Conservation (phyloP, 2,888 invertebrate species). For the Erebia aethiops region DNA sequence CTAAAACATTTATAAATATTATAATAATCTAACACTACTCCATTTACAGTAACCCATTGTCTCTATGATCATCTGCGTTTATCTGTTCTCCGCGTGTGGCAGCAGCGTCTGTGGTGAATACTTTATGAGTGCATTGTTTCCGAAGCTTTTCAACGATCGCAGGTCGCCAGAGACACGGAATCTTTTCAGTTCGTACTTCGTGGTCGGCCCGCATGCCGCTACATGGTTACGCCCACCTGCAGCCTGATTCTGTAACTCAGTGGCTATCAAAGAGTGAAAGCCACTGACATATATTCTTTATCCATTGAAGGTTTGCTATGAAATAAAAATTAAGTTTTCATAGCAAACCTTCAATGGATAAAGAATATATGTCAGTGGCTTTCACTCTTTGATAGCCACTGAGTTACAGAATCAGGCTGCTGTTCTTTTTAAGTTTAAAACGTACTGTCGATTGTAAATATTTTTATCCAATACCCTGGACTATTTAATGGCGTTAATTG, state of each 20-base stretch:
- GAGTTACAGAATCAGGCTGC: too few relatives aligned
- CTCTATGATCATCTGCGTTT: conserved; percentile 26
- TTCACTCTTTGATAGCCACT: too few relatives aligned
- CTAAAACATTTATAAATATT: background rate
- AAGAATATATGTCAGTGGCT: too few relatives aligned
- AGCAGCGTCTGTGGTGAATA: conserved; percentile 69
- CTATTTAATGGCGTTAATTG: conserved; percentile 35
- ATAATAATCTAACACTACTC: conserved; percentile 11
- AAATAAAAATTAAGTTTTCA: too few relatives aligned
- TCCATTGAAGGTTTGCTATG: too few relatives aligned
- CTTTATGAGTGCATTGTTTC: conserved; percentile 79
- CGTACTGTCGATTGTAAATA: conserved; percentile 39
- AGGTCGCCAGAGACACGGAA: conserved; percentile 57
- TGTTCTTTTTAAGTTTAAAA: conserved; percentile 51
- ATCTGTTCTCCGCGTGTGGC: conserved; percentile 43
- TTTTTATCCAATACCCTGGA: conserved; percentile 39
- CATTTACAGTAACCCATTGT: conserved; percentile 9
- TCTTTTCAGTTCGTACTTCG: conserved; percentile 70
- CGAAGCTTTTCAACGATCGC: conserved; percentile 58
- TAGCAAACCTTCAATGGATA: too few relatives aligned
- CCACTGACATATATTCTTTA: too few relatives aligned
- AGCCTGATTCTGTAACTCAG: too few relatives aligned
- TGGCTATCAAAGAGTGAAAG: too few relatives aligned
- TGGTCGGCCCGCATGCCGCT: conserved; percentile 76
- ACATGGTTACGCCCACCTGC: conserved; percentile 54